Conservation (phyloP, 1,140 invertebrate genomes). For the Drosophila chauvacae region DNA sequence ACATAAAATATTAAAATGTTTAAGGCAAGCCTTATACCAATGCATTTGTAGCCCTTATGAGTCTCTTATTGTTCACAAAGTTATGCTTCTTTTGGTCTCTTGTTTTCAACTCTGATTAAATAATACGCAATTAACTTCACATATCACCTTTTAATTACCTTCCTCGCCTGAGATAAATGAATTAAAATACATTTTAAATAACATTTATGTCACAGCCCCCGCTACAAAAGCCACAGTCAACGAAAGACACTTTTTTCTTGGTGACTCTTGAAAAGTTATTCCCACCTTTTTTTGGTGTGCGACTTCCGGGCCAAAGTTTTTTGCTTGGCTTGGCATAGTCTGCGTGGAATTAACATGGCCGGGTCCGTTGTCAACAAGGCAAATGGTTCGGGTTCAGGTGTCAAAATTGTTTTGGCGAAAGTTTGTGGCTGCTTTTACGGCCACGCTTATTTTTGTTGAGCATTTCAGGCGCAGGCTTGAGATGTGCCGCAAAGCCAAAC, state of each 20-base stretch:
- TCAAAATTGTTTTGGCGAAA: constrained; percentile 74
- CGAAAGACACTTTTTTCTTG: constrained; percentile 1
- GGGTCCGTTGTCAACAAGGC: constrained; percentile 70
- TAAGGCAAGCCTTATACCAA: not conserved
- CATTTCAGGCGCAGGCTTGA: constrained; percentile 64
- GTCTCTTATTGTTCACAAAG: not conserved
- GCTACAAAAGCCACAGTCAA: constrained; percentile 16
- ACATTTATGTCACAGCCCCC: constrained; percentile 15
- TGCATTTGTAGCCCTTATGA: not conserved
- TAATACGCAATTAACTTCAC: not conserved
- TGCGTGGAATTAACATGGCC: constrained; percentile 66
- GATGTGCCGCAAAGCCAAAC: constrained; percentile 22
- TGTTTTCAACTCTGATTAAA: not conserved
- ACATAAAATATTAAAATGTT: not conserved
- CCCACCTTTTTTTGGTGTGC: constrained; percentile 8
- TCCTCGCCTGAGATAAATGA: not conserved
- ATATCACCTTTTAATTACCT: not conserved
- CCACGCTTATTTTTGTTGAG: constrained; percentile 62
- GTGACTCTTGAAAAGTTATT: constrained; percentile 21
- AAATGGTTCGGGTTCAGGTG: constrained; percentile 71
- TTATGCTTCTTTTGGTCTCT: too few species aligned
- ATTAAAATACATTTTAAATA: constrained; percentile 30
- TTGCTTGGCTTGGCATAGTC: constrained; percentile 30
- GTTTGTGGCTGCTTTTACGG: constrained; percentile 75
- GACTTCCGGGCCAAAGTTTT: constrained; percentile 27